A percentile compares a stretch with the other conserved stretches of the same genome.
These are phyloP conservation scores for Tricholauxania praeusta DNA, from an alignment of 2,888 invertebrate genomes.

Conservation along the genomic window DNA sequence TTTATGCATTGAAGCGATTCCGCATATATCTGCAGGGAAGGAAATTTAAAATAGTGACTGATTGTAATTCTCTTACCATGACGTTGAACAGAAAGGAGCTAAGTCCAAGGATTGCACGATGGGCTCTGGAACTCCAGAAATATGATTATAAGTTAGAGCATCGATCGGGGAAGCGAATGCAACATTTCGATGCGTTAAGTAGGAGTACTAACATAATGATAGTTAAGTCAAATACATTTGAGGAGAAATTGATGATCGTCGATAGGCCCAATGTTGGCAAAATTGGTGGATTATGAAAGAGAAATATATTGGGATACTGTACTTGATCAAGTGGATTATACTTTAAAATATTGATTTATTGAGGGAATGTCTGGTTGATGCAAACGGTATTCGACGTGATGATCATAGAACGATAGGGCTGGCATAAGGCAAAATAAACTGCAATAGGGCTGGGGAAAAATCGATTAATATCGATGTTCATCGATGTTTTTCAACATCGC, in stretches of 20 bases:
- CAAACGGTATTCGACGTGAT: not conserved
- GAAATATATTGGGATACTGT: constrained; percentile 38
- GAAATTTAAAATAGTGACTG: constrained; percentile 3
- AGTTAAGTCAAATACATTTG: constrained; percentile 34
- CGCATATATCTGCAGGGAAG: constrained; percentile 3
- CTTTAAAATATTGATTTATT: constrained; percentile 24
- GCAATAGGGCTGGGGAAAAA: too few relatives aligned
- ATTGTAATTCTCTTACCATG: not conserved
- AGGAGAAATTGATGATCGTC: constrained; percentile 27
- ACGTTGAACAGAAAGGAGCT: too few relatives aligned
- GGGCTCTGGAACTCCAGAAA: too few relatives aligned
- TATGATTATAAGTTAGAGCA: not conserved
- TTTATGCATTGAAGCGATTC: constrained; percentile 18
- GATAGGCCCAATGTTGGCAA: constrained; percentile 46
- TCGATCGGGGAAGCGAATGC: constrained; percentile 20
- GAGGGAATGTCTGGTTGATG: constrained; percentile 34
- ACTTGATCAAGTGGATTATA: too few relatives aligned
- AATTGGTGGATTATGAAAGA: constrained; percentile 34
- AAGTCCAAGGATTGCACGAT: too few relatives aligned
- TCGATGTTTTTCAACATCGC: too few relatives aligned
- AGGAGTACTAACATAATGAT: constrained; percentile 25
- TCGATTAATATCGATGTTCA: too few relatives aligned
- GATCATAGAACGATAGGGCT: not conserved
- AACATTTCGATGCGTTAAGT: constrained; percentile 37
- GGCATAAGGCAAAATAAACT: not conserved